These are phyloP conservation scores for Myripristis murdjan DNA, from an alignment of 2,797 vertebrate genomes.

Conservation along the genomic window DNA sequence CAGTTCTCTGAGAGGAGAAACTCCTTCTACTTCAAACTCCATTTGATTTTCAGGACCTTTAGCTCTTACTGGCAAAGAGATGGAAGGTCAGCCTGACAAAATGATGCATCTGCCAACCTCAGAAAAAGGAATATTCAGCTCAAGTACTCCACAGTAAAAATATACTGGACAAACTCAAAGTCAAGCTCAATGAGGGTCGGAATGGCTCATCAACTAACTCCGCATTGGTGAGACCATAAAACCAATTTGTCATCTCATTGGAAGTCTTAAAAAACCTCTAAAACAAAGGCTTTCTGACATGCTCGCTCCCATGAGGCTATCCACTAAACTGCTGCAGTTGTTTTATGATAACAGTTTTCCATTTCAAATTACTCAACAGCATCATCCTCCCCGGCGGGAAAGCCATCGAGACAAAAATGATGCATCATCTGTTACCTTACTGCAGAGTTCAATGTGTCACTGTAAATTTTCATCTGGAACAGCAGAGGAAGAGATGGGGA, in stretches of 20 bases:
- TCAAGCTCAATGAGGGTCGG: too few species aligned
- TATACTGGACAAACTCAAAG: not conserved
- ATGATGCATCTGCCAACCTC: not conserved
- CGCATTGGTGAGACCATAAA: not conserved
- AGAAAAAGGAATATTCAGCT: not conserved
- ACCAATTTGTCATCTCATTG: not conserved
- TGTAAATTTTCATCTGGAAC: conserved; percentile 41
- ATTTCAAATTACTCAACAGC: conserved; percentile 32
- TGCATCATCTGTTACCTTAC: conserved; percentile 31
- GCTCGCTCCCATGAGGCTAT: not conserved
- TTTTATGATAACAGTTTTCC: conserved; percentile 19
- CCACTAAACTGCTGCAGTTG: conserved; percentile 25
- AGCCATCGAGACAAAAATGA: conserved; percentile 23
- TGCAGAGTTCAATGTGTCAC: conserved; percentile 30
- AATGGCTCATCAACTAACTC: not conserved
- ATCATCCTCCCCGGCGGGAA: conserved; percentile 22
- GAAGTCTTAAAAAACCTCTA: not conserved
- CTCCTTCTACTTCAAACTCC: not conserved
- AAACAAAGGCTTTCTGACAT: conserved; percentile 8
- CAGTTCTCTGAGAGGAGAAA: not conserved
- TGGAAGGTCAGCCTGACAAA: not conserved
- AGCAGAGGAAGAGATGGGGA: conserved; percentile 24
- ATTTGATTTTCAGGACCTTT: too few species aligned
- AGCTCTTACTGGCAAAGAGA: not conserved
- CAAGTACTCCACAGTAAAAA: not conserved